Evolutionary conservation across 2,888 invertebrate species (phyloP).

Genomic region (Elgonia sp.): DNA sequence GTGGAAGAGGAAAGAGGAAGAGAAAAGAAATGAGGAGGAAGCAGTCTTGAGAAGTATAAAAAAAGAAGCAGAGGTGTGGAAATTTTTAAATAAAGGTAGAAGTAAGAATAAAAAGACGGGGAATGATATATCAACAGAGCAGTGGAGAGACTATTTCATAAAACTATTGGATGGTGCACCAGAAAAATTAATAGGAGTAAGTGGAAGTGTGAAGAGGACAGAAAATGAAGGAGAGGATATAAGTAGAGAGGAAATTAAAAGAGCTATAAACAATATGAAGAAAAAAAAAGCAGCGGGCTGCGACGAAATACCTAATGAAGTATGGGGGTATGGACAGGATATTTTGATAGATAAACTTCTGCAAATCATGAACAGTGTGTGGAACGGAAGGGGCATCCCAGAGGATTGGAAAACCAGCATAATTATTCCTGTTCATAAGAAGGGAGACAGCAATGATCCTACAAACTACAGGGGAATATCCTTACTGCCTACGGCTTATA

Average conservation of each 20-base stretch:
- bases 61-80: conserved; percentile 21
- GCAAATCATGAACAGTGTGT: not conserved
- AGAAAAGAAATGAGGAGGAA: conserved; percentile 18
- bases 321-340: not conserved
- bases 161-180: conserved; percentile 29
- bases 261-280: conserved; percentile 41
- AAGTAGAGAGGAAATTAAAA: conserved; percentile 25
- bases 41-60: conserved; percentile 21
- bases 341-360: not conserved
- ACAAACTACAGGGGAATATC: not conserved
- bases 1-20: not conserved
- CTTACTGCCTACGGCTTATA: not conserved
- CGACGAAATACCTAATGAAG: conserved; percentile 2
- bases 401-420: not conserved
- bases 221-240: not conserved
- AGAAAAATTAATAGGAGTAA: not conserved
- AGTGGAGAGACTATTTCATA: conserved; percentile 63
- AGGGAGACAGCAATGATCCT: not conserved
- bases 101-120: conserved; percentile 40
- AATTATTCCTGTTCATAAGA: not conserved
- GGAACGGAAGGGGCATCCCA: not conserved
- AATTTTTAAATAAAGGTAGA: conserved; percentile 38
- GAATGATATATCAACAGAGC: conserved; percentile 50
- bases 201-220: not conserved
- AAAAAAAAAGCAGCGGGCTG: conserved; percentile 64